phyloP scores from a whole-genome alignment of 2,113 vertebrate species.

The Apodemus sylvaticus region DNA sequence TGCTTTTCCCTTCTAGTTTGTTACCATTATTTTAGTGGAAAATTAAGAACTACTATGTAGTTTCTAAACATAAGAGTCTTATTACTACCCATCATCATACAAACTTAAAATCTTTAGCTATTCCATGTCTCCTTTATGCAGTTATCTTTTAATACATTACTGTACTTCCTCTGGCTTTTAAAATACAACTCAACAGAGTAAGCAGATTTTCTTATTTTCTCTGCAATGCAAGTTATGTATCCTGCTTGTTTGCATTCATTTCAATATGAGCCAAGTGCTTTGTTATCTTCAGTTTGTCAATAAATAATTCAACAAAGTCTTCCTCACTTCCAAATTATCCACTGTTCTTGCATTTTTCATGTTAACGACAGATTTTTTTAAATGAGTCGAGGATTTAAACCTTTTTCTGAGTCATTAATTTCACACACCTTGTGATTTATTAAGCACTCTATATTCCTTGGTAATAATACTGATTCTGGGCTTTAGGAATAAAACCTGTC shows the following conservation, averaged over 20 bases:
- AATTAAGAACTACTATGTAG: neutral
- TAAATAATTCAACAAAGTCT: constrained; percentile 75
- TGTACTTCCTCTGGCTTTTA: constrained; percentile 35
- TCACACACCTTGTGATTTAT: constrained; percentile 74
- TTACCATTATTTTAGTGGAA: neutral
- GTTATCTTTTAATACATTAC: constrained; percentile 60
- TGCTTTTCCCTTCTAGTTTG: neutral
- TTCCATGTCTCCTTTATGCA: neutral
- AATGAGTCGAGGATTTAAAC: constrained; percentile 78
- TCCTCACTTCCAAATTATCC: constrained; percentile 57
- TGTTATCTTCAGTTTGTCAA: constrained; percentile 74
- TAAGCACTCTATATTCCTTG: constrained; percentile 66
- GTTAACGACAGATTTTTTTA: constrained; percentile 64
- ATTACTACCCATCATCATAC: constrained; percentile 1
- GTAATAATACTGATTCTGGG: constrained; percentile 55
- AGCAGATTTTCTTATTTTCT: constrained; percentile 72
- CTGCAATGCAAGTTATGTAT: constrained; percentile 52
- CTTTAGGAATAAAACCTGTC: constrained; percentile 52
- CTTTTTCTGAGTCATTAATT: constrained; percentile 78
- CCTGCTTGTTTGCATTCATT: constrained; percentile 70
- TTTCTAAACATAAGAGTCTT: neutral
- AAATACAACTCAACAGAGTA: constrained; percentile 50
- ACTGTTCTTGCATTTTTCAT: constrained; percentile 77
- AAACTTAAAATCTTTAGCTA: constrained; percentile 15
- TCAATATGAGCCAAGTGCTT: constrained; percentile 66